Percentiles rank a stretch among this genome's conserved stretches.
phyloP scores from a whole-genome alignment of 2,888 invertebrate species.

The Strigamia maritima region DNA sequence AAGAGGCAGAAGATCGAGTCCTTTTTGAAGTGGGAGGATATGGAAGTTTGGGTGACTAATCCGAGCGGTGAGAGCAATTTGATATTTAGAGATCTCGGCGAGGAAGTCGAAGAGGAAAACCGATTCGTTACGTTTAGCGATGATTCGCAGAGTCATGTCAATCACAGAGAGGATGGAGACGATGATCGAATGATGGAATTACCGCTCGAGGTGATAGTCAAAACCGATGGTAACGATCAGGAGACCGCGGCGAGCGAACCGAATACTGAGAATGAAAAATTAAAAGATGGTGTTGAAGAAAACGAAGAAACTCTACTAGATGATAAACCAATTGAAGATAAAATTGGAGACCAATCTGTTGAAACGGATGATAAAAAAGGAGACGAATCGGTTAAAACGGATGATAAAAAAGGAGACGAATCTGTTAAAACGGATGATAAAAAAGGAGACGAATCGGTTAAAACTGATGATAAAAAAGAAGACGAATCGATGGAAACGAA shows the following conservation, averaged over 20 bases:
- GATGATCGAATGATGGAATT: conserved; percentile 7
- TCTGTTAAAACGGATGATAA: not conserved
- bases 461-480: no score
- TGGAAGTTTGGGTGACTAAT: conserved; percentile 18
- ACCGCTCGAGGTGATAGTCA: not conserved
- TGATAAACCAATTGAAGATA: not conserved
- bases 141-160: not conserved
- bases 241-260: not conserved
- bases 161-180: not conserved
- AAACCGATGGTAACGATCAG: not conserved
- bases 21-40: conserved; percentile 12
- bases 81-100: conserved; percentile 13
- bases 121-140: not conserved
- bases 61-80: not conserved
- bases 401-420: not conserved
- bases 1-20: conserved; percentile 21
- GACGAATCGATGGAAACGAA: no score
- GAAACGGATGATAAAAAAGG: not conserved
- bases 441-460: no score
- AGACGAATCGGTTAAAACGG: not conserved
- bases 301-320: not conserved
- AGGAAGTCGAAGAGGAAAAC: conserved; percentile 1
- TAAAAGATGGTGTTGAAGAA: not conserved
- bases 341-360: not conserved
- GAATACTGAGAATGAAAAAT: not conserved